Percentiles rank a stretch among this genome's conserved stretches.
These are phyloP conservation scores for Nemoura dubitans DNA, from an alignment of 2,888 invertebrate species.

Conservation along the genomic window DNA sequence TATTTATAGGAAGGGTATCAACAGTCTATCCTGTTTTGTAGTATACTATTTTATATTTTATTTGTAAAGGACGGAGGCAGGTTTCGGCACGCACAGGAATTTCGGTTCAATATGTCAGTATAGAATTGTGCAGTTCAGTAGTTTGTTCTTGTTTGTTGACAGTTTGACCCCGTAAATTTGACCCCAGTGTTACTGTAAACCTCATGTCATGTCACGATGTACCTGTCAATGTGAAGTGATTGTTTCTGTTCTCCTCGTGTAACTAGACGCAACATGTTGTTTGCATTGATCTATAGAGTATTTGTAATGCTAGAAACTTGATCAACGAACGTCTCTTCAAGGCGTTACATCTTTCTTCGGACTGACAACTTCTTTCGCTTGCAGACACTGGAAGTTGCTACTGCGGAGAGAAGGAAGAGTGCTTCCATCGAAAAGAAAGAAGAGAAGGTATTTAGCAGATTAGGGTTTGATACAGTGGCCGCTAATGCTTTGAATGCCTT, in stretches of 20 bases:
- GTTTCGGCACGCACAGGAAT: not conserved
- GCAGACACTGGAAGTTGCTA: constrained; percentile 28
- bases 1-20: not conserved
- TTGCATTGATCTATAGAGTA: no score
- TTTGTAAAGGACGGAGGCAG: not conserved
- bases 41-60: not conserved
- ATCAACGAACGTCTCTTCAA: not conserved
- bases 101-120: not conserved
- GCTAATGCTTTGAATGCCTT: not conserved
- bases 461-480: not conserved
- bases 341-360: not conserved
- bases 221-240: not conserved
- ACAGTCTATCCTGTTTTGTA: no score
- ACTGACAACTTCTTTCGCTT: not conserved
- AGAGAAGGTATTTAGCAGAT: constrained; percentile 32
- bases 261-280: not conserved
- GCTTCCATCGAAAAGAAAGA: constrained; percentile 33
- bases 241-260: not conserved
- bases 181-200: not conserved
- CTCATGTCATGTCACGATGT: not conserved
- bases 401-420: constrained; percentile 15
- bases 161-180: not conserved
- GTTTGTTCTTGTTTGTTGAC: not conserved
- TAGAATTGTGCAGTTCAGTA: not conserved
- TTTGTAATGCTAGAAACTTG: not conserved